Conservation (phyloP, 2,888 invertebrate species). For the Pelosia muscerda region DNA sequence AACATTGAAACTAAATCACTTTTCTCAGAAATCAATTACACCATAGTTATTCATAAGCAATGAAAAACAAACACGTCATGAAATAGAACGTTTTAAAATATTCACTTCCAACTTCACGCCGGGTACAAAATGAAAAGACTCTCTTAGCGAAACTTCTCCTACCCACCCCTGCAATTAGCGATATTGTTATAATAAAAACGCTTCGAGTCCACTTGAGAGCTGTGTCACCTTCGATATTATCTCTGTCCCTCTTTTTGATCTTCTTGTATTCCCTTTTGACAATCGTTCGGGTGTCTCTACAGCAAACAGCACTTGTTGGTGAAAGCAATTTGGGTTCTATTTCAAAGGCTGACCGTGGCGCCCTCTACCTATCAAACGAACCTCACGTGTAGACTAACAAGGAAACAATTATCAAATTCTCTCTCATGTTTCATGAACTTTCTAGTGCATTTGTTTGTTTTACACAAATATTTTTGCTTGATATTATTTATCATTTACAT, state of each 20-base stretch:
- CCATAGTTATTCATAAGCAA: not conserved
- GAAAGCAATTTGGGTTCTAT: slow-evolving; percentile 51
- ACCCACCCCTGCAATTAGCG: slow-evolving; percentile 44
- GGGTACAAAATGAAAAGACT: slow-evolving; percentile 24
- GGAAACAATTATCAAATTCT: slow-evolving; percentile 42
- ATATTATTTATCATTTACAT: too few species aligned
- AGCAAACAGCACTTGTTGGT: slow-evolving; percentile 53
- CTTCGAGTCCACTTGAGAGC: slow-evolving; percentile 36
- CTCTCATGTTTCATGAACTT: slow-evolving; percentile 23
- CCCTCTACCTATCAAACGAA: slow-evolving; percentile 40
- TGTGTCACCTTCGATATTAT: slow-evolving; percentile 38
- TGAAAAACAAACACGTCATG: slow-evolving; percentile 13
- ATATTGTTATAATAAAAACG: slow-evolving; percentile 50
- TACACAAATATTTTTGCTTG: not conserved
- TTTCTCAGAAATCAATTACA: too few species aligned
- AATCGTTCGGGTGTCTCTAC: slow-evolving; percentile 44
- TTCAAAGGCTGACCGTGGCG: slow-evolving; percentile 41
- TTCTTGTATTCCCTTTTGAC: slow-evolving; percentile 50
- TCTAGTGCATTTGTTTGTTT: slow-evolving; percentile 13
- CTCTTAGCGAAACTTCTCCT: slow-evolving; percentile 12
- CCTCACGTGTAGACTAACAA: slow-evolving; percentile 36
- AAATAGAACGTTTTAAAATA: slow-evolving; percentile 19
- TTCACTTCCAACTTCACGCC: slow-evolving; percentile 18
- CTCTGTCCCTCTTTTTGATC: slow-evolving; percentile 46
- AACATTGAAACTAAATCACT: too few species aligned